Percentiles rank a stretch among this genome's conserved stretches.
Evolutionary conservation across 2,888 invertebrate genomes (phyloP).

Genomic region (Malthinus seriepunctatus): DNA sequence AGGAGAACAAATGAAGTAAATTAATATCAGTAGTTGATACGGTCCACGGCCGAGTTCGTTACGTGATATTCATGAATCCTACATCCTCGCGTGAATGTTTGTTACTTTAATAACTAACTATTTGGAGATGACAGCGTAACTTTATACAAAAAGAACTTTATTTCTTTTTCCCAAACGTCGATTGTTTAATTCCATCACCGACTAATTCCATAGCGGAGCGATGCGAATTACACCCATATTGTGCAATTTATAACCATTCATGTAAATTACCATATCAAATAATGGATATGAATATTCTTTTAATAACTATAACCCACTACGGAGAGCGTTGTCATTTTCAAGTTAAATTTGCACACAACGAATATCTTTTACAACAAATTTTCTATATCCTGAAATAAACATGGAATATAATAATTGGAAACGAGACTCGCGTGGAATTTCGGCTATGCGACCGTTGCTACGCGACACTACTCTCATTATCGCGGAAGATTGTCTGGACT

Average conservation of each 20-base stretch:
- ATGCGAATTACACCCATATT: slow-evolving; percentile 36
- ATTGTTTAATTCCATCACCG: background rate
- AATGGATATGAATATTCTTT: slow-evolving; percentile 3
- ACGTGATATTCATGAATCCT: slow-evolving; percentile 37
- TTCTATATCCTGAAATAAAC: slow-evolving; percentile 47
- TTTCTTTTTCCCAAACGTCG: background rate
- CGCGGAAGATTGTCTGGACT: slow-evolving; percentile 28
- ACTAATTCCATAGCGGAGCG: background rate
- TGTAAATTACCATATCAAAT: slow-evolving; percentile 11
- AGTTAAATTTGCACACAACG: slow-evolving; percentile 39
- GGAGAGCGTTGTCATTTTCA: background rate
- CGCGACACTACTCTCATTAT: slow-evolving; percentile 42
- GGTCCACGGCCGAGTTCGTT: slow-evolving; percentile 40
- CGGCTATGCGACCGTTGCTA: slow-evolving; percentile 45
- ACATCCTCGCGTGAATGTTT: background rate
- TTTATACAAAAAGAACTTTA: background rate
- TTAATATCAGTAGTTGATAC: slow-evolving; percentile 43
- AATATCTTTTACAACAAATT: slow-evolving; percentile 41
- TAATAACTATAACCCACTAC: background rate
- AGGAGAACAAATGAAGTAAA: slow-evolving; percentile 44
- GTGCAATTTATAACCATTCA: slow-evolving; percentile 34
- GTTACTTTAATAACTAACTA: background rate
- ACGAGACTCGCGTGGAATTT: slow-evolving; percentile 44
- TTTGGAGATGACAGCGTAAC: background rate
- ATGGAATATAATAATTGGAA: slow-evolving; percentile 48